Percentiles rank a stretch among this genome's conserved stretches.
Evolutionary conservation across 2,113 vertebrate genomes (phyloP).

Genomic region (Syngnathus typhle): DNA sequence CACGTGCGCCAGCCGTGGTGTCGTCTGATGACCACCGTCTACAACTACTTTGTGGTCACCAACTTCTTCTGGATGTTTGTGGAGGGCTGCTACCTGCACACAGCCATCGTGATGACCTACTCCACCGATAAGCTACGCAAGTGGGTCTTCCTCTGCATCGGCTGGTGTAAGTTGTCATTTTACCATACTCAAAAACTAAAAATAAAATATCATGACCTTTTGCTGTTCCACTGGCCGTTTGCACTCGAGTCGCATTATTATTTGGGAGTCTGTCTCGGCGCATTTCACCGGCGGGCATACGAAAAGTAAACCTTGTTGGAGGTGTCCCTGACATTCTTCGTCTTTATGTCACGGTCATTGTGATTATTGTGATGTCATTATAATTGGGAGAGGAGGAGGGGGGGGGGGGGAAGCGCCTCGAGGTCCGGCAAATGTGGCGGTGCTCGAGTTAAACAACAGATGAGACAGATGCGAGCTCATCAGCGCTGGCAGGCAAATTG

Average conservation of each 20-base stretch:
- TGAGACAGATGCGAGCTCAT: constrained; percentile 11
- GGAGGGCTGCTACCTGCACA: constrained; percentile 97
- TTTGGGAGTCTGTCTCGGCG: constrained; percentile 4
- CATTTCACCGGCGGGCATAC: background rate
- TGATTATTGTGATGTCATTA: constrained; percentile 17
- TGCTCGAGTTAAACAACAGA: background rate
- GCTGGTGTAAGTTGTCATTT: constrained; percentile 87
- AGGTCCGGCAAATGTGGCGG: constrained; percentile 19
- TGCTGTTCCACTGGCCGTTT: background rate
- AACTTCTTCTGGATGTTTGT: constrained; percentile 99
- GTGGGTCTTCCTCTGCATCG: constrained; percentile 96
- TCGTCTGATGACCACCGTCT: constrained; percentile 88
- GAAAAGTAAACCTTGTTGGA: background rate
- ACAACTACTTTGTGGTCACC: constrained; percentile 98
- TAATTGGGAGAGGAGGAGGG: background rate
- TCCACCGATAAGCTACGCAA: constrained; percentile 91
- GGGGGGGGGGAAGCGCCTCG: background rate
- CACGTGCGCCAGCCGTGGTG: constrained; percentile 82
- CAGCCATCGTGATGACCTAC: constrained; percentile 96
- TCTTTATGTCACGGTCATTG: constrained; percentile 17
- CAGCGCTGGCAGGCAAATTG: constrained; percentile 6
- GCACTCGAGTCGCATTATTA: background rate
- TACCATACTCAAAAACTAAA: background rate
- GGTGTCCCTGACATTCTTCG: constrained; percentile 17
- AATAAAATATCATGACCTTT: background rate